Evolutionary conservation across 2,797 vertebrate genomes (phyloP).

Genomic region (Scomberomorus guttatus): DNA sequence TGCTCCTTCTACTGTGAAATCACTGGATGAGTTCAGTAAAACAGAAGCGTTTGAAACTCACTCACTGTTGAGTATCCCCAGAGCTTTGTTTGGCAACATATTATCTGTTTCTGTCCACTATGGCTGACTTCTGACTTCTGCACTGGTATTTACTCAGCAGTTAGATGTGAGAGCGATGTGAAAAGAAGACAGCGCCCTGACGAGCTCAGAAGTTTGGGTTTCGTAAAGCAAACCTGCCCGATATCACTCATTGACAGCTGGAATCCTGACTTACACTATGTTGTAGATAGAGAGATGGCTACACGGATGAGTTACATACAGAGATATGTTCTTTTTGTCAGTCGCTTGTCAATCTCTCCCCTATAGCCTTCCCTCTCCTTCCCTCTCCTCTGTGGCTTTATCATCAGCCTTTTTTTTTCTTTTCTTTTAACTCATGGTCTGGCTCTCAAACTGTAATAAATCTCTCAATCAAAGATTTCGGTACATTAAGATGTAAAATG

Average conservation of each 20-base stretch:
- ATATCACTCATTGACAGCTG: conserved; percentile 45
- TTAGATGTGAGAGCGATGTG: conserved; percentile 17
- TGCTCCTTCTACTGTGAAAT: conserved; percentile 54
- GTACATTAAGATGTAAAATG: conserved; percentile 31
- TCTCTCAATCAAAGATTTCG: conserved; percentile 38
- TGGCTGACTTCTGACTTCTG: conserved; percentile 10
- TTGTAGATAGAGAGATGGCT: conserved; percentile 43
- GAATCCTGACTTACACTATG: conserved; percentile 16
- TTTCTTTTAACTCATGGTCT: background rate
- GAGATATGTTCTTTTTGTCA: conserved; percentile 19
- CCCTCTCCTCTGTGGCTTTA: conserved; percentile 3
- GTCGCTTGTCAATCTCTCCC: conserved; percentile 7
- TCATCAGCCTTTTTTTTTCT: background rate
- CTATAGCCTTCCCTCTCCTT: background rate
- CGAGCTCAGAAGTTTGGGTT: conserved; percentile 29
- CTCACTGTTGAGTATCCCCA: background rate
- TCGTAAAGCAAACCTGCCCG: conserved; percentile 24
- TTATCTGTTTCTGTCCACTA: background rate
- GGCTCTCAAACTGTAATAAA: conserved; percentile 26
- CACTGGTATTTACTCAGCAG: conserved; percentile 44
- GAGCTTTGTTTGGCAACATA: conserved; percentile 26
- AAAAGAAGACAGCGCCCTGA: conserved; percentile 24
- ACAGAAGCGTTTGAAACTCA: conserved; percentile 7
- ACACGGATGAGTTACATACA: conserved; percentile 43
- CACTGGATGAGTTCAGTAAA: conserved; percentile 39